Evolutionary conservation across 2,113 vertebrate species (phyloP).

Genomic region (Xenopus laevis): DNA sequence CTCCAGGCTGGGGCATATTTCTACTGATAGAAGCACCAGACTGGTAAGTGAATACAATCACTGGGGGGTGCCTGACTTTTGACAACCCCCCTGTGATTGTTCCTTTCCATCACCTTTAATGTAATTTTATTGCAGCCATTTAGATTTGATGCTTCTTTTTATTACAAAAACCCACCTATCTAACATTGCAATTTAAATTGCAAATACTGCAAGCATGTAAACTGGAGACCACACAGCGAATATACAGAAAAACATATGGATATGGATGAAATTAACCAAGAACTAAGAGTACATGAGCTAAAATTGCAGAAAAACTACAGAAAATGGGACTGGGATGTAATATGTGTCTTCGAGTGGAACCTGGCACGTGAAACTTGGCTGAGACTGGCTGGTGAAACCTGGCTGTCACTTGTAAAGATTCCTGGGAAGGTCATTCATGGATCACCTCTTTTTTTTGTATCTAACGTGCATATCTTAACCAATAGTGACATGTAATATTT

Average conservation of each 20-base stretch:
- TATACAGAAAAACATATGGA: background rate
- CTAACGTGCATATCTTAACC: background rate
- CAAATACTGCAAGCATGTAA: background rate
- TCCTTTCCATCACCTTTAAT: too few relatives aligned
- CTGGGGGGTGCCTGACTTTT: too few relatives aligned
- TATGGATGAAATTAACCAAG: background rate
- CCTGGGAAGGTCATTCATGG: background rate
- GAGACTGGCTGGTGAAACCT: background rate
- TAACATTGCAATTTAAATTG: too few relatives aligned
- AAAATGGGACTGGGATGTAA: background rate
- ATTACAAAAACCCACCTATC: too few relatives aligned
- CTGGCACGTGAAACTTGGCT: background rate
- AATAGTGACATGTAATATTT: slow-evolving; percentile 7
- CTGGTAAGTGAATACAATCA: too few relatives aligned
- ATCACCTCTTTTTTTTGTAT: background rate
- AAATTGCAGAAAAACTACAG: background rate
- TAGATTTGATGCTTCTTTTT: too few relatives aligned
- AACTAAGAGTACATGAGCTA: background rate
- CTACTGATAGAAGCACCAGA: too few relatives aligned
- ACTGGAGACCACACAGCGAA: background rate
- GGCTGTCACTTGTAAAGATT: background rate
- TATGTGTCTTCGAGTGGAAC: background rate
- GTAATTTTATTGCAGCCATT: too few relatives aligned
- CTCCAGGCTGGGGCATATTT: too few relatives aligned
- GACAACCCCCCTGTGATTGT: too few relatives aligned